Evolutionary conservation across 2,113 vertebrate species (phyloP).

Genomic region (Tupaia tana): DNA sequence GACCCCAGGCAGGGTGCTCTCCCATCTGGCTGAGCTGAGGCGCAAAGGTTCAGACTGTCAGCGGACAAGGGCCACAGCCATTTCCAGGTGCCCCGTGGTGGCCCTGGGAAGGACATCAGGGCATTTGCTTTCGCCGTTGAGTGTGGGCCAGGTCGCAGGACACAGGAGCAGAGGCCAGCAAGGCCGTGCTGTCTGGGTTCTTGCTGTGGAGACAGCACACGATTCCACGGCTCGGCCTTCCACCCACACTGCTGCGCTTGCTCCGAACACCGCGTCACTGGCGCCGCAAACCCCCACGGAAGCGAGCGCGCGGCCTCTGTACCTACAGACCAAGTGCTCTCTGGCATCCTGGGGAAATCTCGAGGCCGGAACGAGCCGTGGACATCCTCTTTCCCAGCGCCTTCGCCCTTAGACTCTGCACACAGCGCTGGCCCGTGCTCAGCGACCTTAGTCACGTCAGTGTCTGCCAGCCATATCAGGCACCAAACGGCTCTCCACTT

Average conservation of each 20-base stretch:
- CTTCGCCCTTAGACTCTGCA: neutral
- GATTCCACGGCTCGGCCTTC: neutral
- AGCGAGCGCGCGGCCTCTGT: no score
- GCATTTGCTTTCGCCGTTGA: no score
- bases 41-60: rapidly evolving
- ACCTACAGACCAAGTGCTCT: no score
- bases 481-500: neutral
- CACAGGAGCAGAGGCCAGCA: rapidly evolving
- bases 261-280: rapidly evolving
- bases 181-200: rapidly evolving
- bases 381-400: no score
- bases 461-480: neutral
- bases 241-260: rapidly evolving
- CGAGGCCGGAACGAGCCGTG: neutral
- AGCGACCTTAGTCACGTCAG: neutral
- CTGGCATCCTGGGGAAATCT: neutral
- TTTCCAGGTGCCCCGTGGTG: neutral
- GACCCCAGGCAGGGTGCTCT: neutral
- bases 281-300: rapidly evolving
- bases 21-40: neutral
- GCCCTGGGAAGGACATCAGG: neutral
- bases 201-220: neutral
- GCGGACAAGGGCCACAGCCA: no score
- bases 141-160: neutral
- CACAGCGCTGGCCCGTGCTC: neutral